Evolutionary conservation across 2,888 invertebrate genomes (phyloP).

Genomic region (Xanthorhoe designata): DNA sequence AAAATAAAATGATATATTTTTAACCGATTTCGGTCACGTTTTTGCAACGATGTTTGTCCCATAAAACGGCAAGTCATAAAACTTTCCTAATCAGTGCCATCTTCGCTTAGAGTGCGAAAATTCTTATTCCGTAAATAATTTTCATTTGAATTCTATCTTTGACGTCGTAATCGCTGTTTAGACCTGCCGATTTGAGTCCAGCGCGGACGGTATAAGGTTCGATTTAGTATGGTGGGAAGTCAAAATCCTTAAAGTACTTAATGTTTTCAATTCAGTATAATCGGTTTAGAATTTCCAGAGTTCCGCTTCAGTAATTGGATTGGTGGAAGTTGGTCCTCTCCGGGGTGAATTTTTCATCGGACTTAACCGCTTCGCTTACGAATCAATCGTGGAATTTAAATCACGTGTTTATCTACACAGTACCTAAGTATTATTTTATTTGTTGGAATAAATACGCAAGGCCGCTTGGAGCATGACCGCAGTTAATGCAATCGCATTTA

Average conservation of each 20-base stretch:
- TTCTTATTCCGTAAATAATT: constrained; percentile 76
- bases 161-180: constrained; percentile 68
- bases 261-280: constrained; percentile 85
- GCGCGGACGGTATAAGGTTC: constrained; percentile 60
- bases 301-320: constrained; percentile 82
- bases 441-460: constrained; percentile 34
- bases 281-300: constrained; percentile 85
- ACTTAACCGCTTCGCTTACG: constrained; percentile 64
- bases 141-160: constrained; percentile 78
- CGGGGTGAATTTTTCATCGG: constrained; percentile 73
- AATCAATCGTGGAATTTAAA: constrained; percentile 60
- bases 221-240: constrained; percentile 54
- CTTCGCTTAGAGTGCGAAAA: constrained; percentile 71
- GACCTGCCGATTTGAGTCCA: constrained; percentile 58
- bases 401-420: constrained; percentile 47
- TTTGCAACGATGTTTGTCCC: constrained; percentile 67
- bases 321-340: constrained; percentile 69
- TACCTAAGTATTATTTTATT: constrained; percentile 37
- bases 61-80: constrained; percentile 72
- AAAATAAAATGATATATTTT: constrained; percentile 49
- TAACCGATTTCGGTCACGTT: constrained; percentile 64
- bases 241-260: constrained; percentile 80
- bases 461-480: constrained; percentile 38
- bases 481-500: constrained; percentile 36
- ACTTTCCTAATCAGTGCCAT: constrained; percentile 79